Conservation (phyloP, 2,113 vertebrate genomes). For the Ammospiza nelsoni region DNA sequence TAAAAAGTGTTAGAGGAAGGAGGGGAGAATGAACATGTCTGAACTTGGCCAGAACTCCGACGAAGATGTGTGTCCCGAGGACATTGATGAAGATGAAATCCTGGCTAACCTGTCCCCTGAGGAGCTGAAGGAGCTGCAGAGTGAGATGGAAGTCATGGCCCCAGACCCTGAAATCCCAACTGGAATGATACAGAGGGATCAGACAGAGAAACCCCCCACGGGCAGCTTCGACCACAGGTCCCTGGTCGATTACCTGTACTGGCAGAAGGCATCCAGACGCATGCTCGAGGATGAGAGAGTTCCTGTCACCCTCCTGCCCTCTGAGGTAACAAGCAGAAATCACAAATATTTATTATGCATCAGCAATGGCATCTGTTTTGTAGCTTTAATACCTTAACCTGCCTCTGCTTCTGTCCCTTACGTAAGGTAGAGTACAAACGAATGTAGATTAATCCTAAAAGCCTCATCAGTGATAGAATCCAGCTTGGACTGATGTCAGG, state of each 20-base stretch:
- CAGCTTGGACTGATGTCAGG: background rate
- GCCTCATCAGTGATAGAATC: background rate
- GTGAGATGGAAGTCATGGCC: conserved; percentile 93
- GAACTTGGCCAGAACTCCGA: conserved; percentile 69
- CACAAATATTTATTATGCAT: background rate
- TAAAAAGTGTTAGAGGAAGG: background rate
- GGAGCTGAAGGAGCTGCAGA: conserved; percentile 91
- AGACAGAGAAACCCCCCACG: conserved; percentile 90
- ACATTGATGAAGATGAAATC: conserved; percentile 93
- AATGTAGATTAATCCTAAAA: conserved; percentile 13
- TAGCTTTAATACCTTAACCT: background rate
- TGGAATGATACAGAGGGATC: conserved; percentile 94
- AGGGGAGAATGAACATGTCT: conserved; percentile 65
- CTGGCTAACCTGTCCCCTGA: conserved; percentile 92
- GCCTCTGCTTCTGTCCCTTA: background rate
- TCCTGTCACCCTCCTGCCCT: conserved; percentile 86
- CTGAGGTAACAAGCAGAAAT: conserved; percentile 76
- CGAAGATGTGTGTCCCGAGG: conserved; percentile 61
- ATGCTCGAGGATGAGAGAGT: conserved; percentile 92
- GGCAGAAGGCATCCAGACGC: conserved; percentile 92
- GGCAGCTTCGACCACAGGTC: conserved; percentile 92
- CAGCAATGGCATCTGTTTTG: background rate
- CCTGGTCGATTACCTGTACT: conserved; percentile 91
- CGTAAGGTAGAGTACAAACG: rapidly evolving
- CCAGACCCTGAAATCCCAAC: conserved; percentile 89